A percentile compares a stretch with the other conserved stretches of the same genome.
Evolutionary conservation across 2,888 invertebrate species (phyloP).

Genomic region (Parochlus steinenii): DNA sequence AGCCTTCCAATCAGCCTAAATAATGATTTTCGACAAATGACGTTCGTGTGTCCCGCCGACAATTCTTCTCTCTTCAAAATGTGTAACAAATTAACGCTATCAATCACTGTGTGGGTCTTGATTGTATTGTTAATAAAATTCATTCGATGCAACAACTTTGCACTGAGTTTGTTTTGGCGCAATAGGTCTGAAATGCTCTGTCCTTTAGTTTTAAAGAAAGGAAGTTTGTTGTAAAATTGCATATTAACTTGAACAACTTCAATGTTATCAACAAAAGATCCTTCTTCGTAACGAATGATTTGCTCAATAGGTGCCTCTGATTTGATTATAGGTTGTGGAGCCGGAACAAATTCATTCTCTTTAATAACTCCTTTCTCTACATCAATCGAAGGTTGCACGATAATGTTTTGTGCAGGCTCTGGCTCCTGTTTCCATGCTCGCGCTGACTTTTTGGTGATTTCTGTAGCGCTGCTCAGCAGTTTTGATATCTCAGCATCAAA

Average conservation of each 20-base stretch:
- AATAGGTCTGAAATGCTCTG: constrained; percentile 13
- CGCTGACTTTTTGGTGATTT: too few species aligned
- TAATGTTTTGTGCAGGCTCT: neutral
- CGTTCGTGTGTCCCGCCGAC: constrained; percentile 38
- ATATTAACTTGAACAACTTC: constrained; percentile 14
- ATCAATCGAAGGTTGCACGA: neutral
- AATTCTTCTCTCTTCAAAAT: constrained; percentile 37
- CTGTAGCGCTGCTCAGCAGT: neutral
- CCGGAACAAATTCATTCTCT: neutral
- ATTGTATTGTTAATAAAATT: constrained; percentile 44
- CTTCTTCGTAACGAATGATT: constrained; percentile 8
- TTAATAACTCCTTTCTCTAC: neutral
- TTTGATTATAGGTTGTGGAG: neutral
- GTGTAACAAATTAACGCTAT: constrained; percentile 28
- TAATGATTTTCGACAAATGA: constrained; percentile 38
- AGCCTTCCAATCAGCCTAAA: constrained; percentile 40
- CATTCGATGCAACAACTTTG: constrained; percentile 36
- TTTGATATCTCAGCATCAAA: too few species aligned
- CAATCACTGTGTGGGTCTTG: constrained; percentile 39
- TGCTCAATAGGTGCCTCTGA: too few species aligned
- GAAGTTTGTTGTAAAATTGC: constrained; percentile 11
- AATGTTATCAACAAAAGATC: constrained; percentile 10
- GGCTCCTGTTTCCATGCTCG: too few species aligned
- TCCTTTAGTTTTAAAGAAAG: constrained; percentile 13
- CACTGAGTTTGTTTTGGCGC: constrained; percentile 21